These are phyloP conservation scores for Acronicta aceris DNA, from an alignment of 2,888 invertebrate genomes.

Conservation along the genomic window DNA sequence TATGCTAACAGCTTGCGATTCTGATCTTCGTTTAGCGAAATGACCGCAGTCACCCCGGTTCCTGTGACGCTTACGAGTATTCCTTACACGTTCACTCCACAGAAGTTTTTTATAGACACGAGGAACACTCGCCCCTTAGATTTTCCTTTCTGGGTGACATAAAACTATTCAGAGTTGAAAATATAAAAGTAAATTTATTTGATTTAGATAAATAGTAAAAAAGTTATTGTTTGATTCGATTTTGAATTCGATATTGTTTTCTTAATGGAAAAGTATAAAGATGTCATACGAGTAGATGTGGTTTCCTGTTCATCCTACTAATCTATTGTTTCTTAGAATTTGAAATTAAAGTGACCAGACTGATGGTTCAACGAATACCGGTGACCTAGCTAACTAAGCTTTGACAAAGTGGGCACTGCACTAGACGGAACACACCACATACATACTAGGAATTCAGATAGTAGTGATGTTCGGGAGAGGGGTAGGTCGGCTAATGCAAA, in stretches of 20 bases:
- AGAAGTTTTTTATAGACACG: conserved; percentile 85
- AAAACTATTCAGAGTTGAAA: conserved; percentile 66
- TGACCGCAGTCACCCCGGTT: conserved; percentile 87
- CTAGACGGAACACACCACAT: conserved; percentile 56
- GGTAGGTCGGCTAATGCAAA: conserved; percentile 61
- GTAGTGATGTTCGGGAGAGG: conserved; percentile 55
- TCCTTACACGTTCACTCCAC: conserved; percentile 87
- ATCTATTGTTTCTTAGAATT: conserved; percentile 58
- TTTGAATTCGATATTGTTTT: too few relatives aligned
- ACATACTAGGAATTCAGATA: conserved; percentile 62
- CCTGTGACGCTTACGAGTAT: conserved; percentile 82
- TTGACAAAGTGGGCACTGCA: conserved; percentile 54
- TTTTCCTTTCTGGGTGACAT: conserved; percentile 75
- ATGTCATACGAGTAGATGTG: too few relatives aligned
- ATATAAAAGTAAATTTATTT: conserved; percentile 52
- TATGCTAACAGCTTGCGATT: conserved; percentile 89
- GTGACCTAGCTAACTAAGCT: conserved; percentile 61
- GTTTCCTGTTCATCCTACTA: too few relatives aligned
- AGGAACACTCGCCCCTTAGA: conserved; percentile 76
- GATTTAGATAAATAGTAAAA: conserved; percentile 47
- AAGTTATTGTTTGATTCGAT: conserved; percentile 32
- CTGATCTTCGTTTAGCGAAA: conserved; percentile 89
- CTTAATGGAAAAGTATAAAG: too few relatives aligned
- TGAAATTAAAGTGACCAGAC: conserved; percentile 63
- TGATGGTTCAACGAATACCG: conserved; percentile 50